phyloP scores from a whole-genome alignment of 1,140 invertebrate species.

The Euura saliciscinereae region DNA sequence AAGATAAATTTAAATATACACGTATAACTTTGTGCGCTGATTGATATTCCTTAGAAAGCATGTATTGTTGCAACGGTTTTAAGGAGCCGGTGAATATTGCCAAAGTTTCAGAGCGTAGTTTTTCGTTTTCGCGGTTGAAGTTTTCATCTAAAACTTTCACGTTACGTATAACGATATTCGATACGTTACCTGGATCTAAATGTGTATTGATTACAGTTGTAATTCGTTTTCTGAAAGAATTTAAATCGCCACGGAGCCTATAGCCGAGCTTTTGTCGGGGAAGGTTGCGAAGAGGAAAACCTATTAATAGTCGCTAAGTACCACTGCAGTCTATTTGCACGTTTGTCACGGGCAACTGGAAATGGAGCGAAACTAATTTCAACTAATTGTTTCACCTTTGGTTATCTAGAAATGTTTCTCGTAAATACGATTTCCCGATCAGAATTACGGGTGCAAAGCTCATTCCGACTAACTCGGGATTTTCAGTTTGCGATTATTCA shows the following conservation, averaged over 20 bases:
- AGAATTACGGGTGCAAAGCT: too few species aligned
- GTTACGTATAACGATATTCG: neutral
- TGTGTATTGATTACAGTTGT: too few species aligned
- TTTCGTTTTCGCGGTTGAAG: neutral
- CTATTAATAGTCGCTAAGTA: slow-evolving; percentile 7
- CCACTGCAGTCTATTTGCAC: neutral
- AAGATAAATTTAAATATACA: too few species aligned
- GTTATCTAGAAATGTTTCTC: neutral
- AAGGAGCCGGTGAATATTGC: neutral
- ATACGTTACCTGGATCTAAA: neutral
- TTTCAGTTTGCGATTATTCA: too few species aligned
- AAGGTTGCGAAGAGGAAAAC: neutral
- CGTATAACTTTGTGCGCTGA: neutral
- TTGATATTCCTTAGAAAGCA: neutral
- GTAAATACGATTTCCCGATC: neutral
- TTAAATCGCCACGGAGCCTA: neutral
- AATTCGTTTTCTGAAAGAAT: too few species aligned
- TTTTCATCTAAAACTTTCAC: neutral
- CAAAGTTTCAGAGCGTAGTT: neutral
- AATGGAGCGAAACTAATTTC: neutral
- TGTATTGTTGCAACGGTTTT: neutral
- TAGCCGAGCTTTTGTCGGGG: neutral
- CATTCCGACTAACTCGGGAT: too few species aligned
- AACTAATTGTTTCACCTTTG: neutral
- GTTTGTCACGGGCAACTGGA: neutral